Base-by-base conservation (phyloP, 2,888 invertebrate species). In the Ormyrus labotus region DNA sequence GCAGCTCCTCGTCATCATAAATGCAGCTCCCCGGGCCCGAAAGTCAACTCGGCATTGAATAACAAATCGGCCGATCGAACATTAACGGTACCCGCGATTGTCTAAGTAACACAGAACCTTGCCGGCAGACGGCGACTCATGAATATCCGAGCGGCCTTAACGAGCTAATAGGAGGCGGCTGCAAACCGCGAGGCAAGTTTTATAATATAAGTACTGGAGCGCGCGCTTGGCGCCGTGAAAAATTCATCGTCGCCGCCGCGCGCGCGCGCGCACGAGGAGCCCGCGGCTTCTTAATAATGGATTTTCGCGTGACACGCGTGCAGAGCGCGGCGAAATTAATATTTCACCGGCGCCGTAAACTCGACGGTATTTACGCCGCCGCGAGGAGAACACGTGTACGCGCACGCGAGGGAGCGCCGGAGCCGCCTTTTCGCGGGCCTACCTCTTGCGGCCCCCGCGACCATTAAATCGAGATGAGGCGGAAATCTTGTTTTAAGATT, bases 271-370 rank as follows among this genome's bases (percentile, higher is more conserved):
- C 68, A 58, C 34, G 34, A 34, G 34, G 34, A 34, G 72, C 79
- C 79, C 4, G 13, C 71, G 63, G 72, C 75, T 78, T 34, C 34
- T 85, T 82, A 87, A 87, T 86, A 85, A 86, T 86, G 83, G 84
- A 86, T 83, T 77, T 82, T 86, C 84, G 86, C 86, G 86, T 86
- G 87, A 86, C 85, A 83, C 77, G 81, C 81, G 78, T 77, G 81
- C 73, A 81, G 70, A 77, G 68, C 70, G 70, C 34, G 51, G 48
- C 65, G 74, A 73, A 84, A 84, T 84, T 83, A 83, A 84, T 84
- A 83, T 82, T 83, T 83, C 67, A 83, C 83, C 76, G 76, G 78
- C 60, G 53, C 68, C 75, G 74, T 81, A 82, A 82, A 81, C 70
- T 34, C 76, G 68, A 63, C 48, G 57, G 79, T 79, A 74, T 65